Evolutionary conservation across 2,797 vertebrate species (phyloP).

Genomic region (Clamator glandarius): DNA sequence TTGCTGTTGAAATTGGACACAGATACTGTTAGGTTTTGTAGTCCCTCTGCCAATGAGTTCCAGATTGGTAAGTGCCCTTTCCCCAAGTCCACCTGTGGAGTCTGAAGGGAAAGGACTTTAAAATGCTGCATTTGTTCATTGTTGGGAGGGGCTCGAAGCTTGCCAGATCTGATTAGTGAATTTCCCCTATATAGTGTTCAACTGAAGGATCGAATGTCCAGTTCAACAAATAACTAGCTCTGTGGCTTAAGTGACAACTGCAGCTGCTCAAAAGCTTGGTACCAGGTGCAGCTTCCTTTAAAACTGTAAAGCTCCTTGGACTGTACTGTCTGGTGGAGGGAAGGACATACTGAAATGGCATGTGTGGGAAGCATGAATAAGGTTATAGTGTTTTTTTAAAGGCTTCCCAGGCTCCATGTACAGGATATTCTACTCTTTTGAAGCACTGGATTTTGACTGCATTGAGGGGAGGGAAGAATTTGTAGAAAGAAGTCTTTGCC

Average conservation of each 20-base stretch:
- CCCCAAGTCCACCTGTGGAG: not conserved
- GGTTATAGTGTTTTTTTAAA: not conserved
- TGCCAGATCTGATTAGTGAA: not conserved
- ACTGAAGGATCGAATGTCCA: not conserved
- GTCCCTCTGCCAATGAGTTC: not conserved
- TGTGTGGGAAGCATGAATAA: not conserved
- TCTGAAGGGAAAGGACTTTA: not conserved
- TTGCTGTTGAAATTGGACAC: not conserved
- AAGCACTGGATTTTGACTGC: not conserved
- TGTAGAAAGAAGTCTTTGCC: not conserved
- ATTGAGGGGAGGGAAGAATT: not conserved
- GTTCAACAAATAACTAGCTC: slow-evolving; percentile 24
- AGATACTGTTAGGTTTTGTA: not conserved
- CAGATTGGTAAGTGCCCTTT: not conserved
- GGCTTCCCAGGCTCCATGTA: not conserved
- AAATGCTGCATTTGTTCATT: slow-evolving; percentile 13
- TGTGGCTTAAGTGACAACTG: not conserved
- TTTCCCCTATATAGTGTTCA: not conserved
- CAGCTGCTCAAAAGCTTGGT: slow-evolving; percentile 35
- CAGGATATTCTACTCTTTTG: not conserved
- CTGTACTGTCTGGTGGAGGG: not conserved
- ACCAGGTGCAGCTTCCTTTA: slow-evolving; percentile 37
- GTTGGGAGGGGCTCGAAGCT: not conserved
- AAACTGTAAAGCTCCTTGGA: not conserved
- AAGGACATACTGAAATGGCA: not conserved